Base-by-base conservation (phyloP, 2,113 vertebrate genomes). In the Fukomys damarensis region DNA sequence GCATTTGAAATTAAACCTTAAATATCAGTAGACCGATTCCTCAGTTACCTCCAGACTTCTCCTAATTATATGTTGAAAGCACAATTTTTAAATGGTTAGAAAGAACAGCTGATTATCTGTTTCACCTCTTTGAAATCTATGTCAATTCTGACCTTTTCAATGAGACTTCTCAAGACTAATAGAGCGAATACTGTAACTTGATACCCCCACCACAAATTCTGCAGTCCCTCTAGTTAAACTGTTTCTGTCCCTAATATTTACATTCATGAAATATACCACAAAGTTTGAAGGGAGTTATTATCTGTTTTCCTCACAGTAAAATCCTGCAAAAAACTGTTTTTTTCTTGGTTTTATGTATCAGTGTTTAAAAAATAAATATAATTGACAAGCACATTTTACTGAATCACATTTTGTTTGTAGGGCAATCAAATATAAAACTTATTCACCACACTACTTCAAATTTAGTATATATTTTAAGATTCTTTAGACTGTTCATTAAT, bases 141-240 rank as follows among this genome's bases (percentile, higher is more conserved):
- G 5, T 87, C 84, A 87, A 6, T 46, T 84, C 46, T 92, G 28
- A 49, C 49, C 35, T 95, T 97, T 88, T 72, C 32, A 59, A 0
- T 13, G 59, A n/a, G 6, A 54, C 30, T 43, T 83, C 9, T 20
- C 0, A 4, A 46, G 49, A n/a, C 32, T 58, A 70, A 32, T 12
- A 54, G 2, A 61, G n/a, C 43, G 12, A 88, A 72, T 49, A 22
- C 13, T 26, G 2, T 35, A 54, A 3, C 28, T 1, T 16, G 28
- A 12, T 2, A 1, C 0, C 35, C 26, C 17, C 7, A 43, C 7
- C 0, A 58, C 3, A 0, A 41, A 0, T 4, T 13, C 12, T 74
- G 19, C 9, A 12, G 4, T 17, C 17, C 8, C 7, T 12, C 32
- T 61, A 14, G 24, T 30, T 7, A 35, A 35, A 52, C 7, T 43